A percentile compares a stretch with the other conserved stretches of the same genome.
Conservation (phyloP, 2,888 invertebrate genomes). For the Drosophila glabriapex region DNA sequence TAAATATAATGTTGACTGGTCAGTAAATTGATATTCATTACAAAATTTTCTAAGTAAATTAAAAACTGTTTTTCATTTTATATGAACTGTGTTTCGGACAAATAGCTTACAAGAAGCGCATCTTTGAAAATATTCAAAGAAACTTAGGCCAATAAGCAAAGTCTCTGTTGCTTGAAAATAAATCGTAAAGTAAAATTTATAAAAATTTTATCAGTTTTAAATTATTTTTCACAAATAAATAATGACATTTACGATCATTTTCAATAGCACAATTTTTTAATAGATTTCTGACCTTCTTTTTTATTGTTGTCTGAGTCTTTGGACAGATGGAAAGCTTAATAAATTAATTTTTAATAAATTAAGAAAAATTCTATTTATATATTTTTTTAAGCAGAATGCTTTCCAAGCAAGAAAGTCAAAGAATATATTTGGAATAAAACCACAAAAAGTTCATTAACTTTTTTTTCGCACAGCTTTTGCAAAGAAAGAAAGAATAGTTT, state of each 20-base stretch:
- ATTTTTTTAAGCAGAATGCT: neutral
- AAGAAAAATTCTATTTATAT: neutral
- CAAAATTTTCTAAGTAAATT: neutral
- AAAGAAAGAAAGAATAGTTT: neutral
- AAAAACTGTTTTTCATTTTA: neutral
- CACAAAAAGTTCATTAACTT: neutral
- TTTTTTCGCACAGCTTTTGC: neutral
- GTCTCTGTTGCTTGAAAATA: no score
- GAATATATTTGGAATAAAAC: neutral
- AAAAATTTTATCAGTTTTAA: neutral
- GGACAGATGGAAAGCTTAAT: neutral
- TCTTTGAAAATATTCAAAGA: neutral
- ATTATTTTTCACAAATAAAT: neutral
- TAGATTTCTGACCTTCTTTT: neutral
- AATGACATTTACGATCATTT: rapidly evolving
- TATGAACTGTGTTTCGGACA: neutral
- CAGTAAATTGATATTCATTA: neutral
- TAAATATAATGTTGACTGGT: neutral
- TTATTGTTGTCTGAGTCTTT: neutral
- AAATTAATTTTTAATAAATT: neutral
- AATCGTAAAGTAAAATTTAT: no score
- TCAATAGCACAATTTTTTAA: neutral
- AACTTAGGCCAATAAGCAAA: neutral
- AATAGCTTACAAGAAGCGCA: neutral
- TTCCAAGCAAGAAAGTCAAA: neutral